These are phyloP conservation scores for Pachliopta kotzebuea DNA, from an alignment of 2,888 invertebrate species.

Conservation along the genomic window DNA sequence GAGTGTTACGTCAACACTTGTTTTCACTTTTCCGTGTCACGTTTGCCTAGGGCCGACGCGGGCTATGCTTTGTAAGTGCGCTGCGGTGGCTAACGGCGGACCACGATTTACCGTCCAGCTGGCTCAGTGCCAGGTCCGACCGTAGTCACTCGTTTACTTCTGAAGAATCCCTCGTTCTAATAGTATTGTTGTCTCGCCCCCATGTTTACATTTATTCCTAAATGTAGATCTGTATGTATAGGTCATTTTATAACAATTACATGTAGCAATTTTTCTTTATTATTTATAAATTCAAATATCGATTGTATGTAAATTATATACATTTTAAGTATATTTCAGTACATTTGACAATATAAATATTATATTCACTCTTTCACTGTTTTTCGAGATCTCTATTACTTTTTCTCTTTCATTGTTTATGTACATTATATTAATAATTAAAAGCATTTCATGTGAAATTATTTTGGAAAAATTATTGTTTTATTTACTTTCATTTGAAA, in stretches of 20 bases:
- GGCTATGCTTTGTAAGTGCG: conserved; percentile 29
- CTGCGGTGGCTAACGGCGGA: conserved; percentile 37
- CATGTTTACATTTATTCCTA: conserved; percentile 56
- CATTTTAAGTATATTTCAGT: too few relatives aligned
- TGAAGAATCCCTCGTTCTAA: conserved; percentile 58
- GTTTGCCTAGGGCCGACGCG: conserved; percentile 37
- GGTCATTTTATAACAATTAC: conserved; percentile 19
- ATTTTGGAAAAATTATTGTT: too few relatives aligned
- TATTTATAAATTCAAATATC: too few relatives aligned
- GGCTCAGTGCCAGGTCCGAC: conserved; percentile 55
- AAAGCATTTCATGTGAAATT: too few relatives aligned
- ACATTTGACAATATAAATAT: too few relatives aligned
- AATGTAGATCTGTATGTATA: conserved; percentile 34
- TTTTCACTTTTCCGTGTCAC: conserved; percentile 51
- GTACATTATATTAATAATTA: too few relatives aligned
- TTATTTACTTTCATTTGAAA: too few relatives aligned
- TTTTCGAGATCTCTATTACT: too few relatives aligned
- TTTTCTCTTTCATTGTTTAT: too few relatives aligned
- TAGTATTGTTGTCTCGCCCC: conserved; percentile 61
- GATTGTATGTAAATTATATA: too few relatives aligned
- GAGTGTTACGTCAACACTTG: conserved; percentile 39
- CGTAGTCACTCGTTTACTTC: conserved; percentile 62
- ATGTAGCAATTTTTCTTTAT: background rate
- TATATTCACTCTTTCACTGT: too few relatives aligned
- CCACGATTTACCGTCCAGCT: conserved; percentile 61